These are phyloP conservation scores for Cybosia mesomella DNA, from an alignment of 2,888 invertebrate species.

Conservation along the genomic window DNA sequence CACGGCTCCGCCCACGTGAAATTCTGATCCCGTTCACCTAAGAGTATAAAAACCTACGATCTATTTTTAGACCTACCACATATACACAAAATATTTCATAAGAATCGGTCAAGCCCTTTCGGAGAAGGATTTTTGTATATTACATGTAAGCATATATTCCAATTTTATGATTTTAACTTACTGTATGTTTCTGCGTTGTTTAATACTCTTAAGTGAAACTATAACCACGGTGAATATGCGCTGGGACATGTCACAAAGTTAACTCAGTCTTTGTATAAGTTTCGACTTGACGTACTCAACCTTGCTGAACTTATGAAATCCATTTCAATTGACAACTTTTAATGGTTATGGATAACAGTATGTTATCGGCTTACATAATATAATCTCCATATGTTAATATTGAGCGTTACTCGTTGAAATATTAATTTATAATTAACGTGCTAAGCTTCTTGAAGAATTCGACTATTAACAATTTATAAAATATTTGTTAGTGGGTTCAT, in stretches of 20 bases:
- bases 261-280: constrained; percentile 53
- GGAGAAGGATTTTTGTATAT: too few species aligned
- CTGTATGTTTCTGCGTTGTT: constrained; percentile 22
- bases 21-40: too few species aligned
- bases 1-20: too few species aligned
- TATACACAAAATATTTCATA: too few species aligned
- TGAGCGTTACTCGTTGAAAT: neutral
- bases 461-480: too few species aligned
- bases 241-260: constrained; percentile 54
- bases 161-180: constrained; percentile 9
- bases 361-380: constrained; percentile 4
- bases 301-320: constrained; percentile 53
- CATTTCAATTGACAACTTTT: constrained; percentile 60
- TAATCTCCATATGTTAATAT: too few species aligned
- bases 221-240: constrained; percentile 27
- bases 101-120: too few species aligned
- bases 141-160: neutral
- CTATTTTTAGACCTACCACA: too few species aligned
- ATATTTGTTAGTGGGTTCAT: too few species aligned
- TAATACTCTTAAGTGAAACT: constrained; percentile 36
- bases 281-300: constrained; percentile 44
- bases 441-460: too few species aligned
- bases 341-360: constrained; percentile 52
- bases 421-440: too few species aligned
- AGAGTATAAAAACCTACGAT: too few species aligned